Evolutionary conservation across 2,797 vertebrate genomes (phyloP), one percentile per base, ranked within the genome.

Genomic region (Epinephelus coioides): DNA sequence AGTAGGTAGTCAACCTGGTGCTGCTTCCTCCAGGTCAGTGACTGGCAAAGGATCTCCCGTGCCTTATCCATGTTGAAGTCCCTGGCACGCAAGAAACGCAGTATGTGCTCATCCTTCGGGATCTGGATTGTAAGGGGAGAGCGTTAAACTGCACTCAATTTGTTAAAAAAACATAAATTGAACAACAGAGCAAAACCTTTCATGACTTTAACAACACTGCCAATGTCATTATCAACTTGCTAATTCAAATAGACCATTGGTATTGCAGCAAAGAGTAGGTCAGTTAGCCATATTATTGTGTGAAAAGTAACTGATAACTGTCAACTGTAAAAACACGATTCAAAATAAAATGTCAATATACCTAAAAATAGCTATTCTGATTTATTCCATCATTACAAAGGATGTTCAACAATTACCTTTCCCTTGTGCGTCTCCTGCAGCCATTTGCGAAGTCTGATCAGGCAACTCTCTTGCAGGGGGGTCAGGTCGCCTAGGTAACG

Each of bases 361-460:
- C n/a, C 47, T 40, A 23, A 43, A 67, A 38, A 27, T 19, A n/a
- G 5, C 15, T 21, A 10, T 55, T 46, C 9, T 12, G 18, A 25
- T 72, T 40, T 2, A 44, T 21, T 38, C 15, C 1, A 7, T 49
- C 4, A 19, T 17, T 23, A 43, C 10, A 65, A 57, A 55, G 18
- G 13, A 1, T 15, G 30, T 0, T 38, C 55, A 57, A 34, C 51
- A 4, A 65, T 93, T 88, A 99, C 98, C 90, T 99, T 99, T 92
- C 97, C 98, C 91, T 99, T 99, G 94, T 99, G 98, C 0, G 96
- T 97, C 81, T 99, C 98, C 93, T 99, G 98, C 12, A 99, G 96
- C 98, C 98, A 99, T 88, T 97, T 96, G 25, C 98, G 97, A 61
- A 99, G 96, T 14, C 97, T 94, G 89, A 99, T 99, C 61, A 99